Base-by-base conservation (phyloP, 2,113 vertebrate genomes). In the Cyanistes caeruleus region DNA sequence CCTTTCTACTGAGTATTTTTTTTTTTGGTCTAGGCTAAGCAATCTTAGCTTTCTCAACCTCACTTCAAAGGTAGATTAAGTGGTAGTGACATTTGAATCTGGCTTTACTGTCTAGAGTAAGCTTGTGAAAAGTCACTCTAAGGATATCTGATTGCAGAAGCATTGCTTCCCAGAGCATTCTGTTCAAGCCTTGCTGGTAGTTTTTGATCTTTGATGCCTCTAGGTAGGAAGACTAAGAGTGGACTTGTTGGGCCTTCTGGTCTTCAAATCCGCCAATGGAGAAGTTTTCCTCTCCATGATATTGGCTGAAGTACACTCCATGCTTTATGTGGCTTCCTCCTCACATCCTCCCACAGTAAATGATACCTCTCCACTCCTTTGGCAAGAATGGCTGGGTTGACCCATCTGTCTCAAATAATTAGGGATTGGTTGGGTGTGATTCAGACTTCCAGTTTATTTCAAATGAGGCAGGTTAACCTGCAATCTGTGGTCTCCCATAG, bases 401-500 rank as follows among this genome's bases (percentile, higher is more conserved):
- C 87, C 84, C 75, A 88, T 96, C 90, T 96, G 88, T 84, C 76
- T 96, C 39, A 90, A 63, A 51, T 78, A 86, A 84, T 94, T 88
- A 89, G 52, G 31, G 44, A 68, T 90, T 90, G 43, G 89, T 62
- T 93, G 89, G 49, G 37, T 84, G 58, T 74, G 53, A 95, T 90
- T 88, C 92, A 97, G 85, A 53, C 31, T 93, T 90, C 27, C 52
- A 55, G 86, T 88, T 78, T 90, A 56, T 93, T 96, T 94, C 65
- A 86, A 95, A 92, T 0, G 15, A 70, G 60, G 33, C 44, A 86
- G 64, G 88, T 90, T 95, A 96, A 84, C 85, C 83, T 93, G 64
- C 75, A 95, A 64, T 94, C 79, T 95, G 82, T 93, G 72, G 64
- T 83, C 48, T 95, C 59, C 56, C 25, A 19, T 4, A 44, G 19